Evolutionary conservation across 2,113 vertebrate genomes (phyloP).

Genomic region (Tragelaphus buxtoni): DNA sequence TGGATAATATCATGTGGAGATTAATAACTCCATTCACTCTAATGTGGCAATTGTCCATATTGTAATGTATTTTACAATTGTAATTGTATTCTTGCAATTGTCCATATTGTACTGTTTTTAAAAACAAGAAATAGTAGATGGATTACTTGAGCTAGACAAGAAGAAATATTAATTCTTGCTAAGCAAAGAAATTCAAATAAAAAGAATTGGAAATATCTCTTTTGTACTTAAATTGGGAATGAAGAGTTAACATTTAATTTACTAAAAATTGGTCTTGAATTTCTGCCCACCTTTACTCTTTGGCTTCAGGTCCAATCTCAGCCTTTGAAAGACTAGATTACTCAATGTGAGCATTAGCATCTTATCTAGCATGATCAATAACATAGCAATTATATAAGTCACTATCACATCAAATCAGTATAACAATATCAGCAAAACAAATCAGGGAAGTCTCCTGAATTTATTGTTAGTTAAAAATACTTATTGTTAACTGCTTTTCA

Average conservation of each 20-base stretch:
- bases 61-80: background rate
- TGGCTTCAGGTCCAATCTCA: background rate
- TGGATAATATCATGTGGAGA: background rate
- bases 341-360: background rate
- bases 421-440: background rate
- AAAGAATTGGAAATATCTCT: slow-evolving; percentile 11
- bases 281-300: background rate
- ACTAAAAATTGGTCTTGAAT: background rate
- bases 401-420: background rate
- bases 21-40: background rate
- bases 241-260: background rate
- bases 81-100: background rate
- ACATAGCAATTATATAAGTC: background rate
- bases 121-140: background rate
- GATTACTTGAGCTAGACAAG: background rate
- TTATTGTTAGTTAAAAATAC: background rate
- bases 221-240: slow-evolving; percentile 5
- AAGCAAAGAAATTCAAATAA: slow-evolving; percentile 29
- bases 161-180: background rate
- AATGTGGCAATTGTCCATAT: background rate
- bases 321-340: background rate
- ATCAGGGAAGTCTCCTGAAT: background rate
- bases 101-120: background rate
- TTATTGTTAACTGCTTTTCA: background rate
- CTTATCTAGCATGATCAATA: background rate